Evolutionary conservation across 1,140 invertebrate genomes (phyloP).

Genomic region (Chelonus insularis): DNA sequence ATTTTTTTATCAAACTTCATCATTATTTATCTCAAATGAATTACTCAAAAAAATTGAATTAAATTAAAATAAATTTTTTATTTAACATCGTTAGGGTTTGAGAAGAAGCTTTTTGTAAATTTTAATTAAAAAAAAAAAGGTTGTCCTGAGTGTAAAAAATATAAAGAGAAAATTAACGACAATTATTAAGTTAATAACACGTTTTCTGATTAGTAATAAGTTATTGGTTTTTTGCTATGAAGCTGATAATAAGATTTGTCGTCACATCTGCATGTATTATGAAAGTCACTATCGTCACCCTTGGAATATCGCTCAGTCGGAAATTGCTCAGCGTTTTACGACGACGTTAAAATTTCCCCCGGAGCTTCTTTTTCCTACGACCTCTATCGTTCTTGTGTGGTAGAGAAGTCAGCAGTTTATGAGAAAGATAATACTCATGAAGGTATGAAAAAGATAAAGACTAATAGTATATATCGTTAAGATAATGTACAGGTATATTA

Average conservation of each 20-base stretch:
- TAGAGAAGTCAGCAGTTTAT: no score
- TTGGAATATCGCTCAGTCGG: constrained; percentile 9
- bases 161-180: no score
- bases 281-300: neutral
- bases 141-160: no score
- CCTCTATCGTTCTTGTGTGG: neutral
- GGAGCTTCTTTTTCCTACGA: constrained; percentile 3
- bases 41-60: neutral
- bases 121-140: no score
- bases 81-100: no score
- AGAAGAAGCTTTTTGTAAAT: no score
- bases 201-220: no score
- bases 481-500: neutral
- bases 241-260: constrained; percentile 22
- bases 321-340: constrained; percentile 18
- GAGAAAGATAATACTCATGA: no score
- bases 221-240: neutral
- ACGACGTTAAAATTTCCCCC: constrained; percentile 23
- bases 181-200: no score
- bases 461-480: no score
- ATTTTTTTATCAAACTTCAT: neutral
- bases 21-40: neutral
- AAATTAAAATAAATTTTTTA: neutral
- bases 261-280: constrained; percentile 6
- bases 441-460: no score